Evolutionary conservation across 1,140 invertebrate species (phyloP), one percentile per base, ranked within the genome.

Genomic region (Cyphomyrmex costatus): DNA sequence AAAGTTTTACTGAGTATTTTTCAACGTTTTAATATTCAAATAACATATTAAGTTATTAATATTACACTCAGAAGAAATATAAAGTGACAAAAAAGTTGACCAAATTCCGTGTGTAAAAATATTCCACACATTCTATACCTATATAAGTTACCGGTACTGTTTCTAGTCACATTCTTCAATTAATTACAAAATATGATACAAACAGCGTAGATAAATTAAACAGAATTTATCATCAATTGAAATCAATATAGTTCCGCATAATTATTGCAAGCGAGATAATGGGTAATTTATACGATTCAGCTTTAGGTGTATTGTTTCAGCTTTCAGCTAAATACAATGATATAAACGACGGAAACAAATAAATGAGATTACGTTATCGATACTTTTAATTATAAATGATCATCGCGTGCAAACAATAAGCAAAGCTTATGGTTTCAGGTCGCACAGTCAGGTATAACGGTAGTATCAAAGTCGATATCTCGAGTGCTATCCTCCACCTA

Each of bases 341-440:
- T 33, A 27, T 16, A n/a, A 46, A 61, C 16, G 21, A 19, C 7
- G 46, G 16, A 61, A 77, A 42, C 5, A 61, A 77, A 61, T 46
- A n/a, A 77, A 61, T 24, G 33, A 46, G 30, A 79, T 79, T 79
- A 79, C n/a, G 16, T 30, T 42, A 65, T 63, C 27, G 42, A 79
- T 49, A 30, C 7, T 42, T 42, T 42, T 3, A 65, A 65, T 33
- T 33, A 27, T 2, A 68, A 36, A 51, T 19, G 7, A 68, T 36
- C 27, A n/a, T 68, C 21, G 63, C 46, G 36, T 63, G 46, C 42
- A 8, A 4, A 27, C 14, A n/a, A 66, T 51, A 66, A 53, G 63
- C 8, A n/a, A 27, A n/a, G 14, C n/a, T 42, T 53, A 42, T 42
- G 12, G 16, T n/a, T 76, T 60, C 10, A 42, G 21, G 12, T 3